Evolutionary conservation across 2,113 vertebrate species (phyloP).

Genomic region (Hemiscyllium ocellatum): DNA sequence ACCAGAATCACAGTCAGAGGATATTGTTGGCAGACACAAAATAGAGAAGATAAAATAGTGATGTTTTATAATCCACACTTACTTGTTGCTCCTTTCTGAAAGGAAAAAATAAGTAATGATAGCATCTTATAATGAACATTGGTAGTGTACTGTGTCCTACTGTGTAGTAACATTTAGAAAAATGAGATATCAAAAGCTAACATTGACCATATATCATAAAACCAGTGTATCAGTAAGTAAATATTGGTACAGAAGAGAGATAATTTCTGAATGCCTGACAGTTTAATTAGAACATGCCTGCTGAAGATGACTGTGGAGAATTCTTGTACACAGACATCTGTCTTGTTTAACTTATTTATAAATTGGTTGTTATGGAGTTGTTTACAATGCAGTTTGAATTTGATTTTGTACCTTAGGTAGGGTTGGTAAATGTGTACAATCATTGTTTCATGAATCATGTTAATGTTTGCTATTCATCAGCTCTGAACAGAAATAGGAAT

Average conservation of each 20-base stretch:
- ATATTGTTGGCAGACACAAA: background rate
- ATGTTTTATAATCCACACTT: background rate
- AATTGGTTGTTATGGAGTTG: conserved; percentile 10
- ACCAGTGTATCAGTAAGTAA: background rate
- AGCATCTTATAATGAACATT: background rate
- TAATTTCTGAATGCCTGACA: background rate
- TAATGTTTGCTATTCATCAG: background rate
- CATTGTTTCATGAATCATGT: background rate
- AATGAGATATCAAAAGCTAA: background rate
- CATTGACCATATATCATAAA: background rate
- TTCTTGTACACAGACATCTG: background rate
- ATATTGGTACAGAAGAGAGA: background rate
- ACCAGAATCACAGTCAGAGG: background rate
- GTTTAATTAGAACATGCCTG: conserved; percentile 2
- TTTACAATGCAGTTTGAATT: background rate
- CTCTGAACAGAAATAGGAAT: background rate
- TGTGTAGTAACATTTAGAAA: background rate
- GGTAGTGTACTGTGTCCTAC: too few relatives aligned
- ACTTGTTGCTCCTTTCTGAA: background rate
- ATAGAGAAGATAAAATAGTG: background rate
- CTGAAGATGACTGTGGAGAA: background rate
- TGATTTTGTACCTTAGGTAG: background rate
- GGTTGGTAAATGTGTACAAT: background rate
- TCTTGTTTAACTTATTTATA: conserved; percentile 6
- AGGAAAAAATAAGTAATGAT: background rate